Percentiles rank a stretch among this genome's conserved stretches.
phyloP scores from a whole-genome alignment of 2,888 invertebrate species.

The Acronicta aceris region DNA sequence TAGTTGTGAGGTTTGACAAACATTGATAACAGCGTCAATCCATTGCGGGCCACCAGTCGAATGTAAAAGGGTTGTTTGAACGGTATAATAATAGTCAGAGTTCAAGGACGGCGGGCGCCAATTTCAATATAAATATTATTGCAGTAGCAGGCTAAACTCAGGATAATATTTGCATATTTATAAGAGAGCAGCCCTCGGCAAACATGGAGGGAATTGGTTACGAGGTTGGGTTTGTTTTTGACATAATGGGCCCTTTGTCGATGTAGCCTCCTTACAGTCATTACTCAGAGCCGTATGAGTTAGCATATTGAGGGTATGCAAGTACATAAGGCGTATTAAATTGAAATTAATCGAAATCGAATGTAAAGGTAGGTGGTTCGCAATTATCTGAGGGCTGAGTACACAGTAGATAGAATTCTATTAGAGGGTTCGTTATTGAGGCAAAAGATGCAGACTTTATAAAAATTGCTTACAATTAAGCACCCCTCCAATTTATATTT shows the following conservation, averaged over 20 bases:
- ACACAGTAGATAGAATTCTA: conserved; percentile 20
- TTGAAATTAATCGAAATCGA: conserved; percentile 60
- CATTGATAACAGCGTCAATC: conserved; percentile 69
- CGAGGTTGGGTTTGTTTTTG: conserved; percentile 80
- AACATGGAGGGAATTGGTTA: conserved; percentile 82
- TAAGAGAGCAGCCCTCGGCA: conserved; percentile 83
- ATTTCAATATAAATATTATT: conserved; percentile 87
- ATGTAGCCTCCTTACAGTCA: conserved; percentile 73
- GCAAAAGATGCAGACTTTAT: conserved; percentile 8
- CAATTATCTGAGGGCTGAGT: conserved; percentile 38
- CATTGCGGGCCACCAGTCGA: conserved; percentile 60
- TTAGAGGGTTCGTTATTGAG: conserved; percentile 20
- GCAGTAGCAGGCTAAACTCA: conserved; percentile 83
- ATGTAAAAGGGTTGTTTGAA: conserved; percentile 79
- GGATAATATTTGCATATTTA: conserved; percentile 88
- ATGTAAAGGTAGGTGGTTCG: conserved; percentile 39
- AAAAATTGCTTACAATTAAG: neutral
- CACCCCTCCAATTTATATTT: no score
- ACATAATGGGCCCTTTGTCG: conserved; percentile 83
- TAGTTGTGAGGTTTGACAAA: conserved; percentile 68
- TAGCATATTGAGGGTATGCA: conserved; percentile 65
- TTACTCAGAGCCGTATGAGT: conserved; percentile 74
- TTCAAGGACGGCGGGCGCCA: conserved; percentile 80
- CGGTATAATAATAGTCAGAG: conserved; percentile 78
- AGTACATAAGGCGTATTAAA: conserved; percentile 54